Evolutionary conservation across 2,113 vertebrate species (phyloP).

Genomic region (Ceyx melanurus): DNA sequence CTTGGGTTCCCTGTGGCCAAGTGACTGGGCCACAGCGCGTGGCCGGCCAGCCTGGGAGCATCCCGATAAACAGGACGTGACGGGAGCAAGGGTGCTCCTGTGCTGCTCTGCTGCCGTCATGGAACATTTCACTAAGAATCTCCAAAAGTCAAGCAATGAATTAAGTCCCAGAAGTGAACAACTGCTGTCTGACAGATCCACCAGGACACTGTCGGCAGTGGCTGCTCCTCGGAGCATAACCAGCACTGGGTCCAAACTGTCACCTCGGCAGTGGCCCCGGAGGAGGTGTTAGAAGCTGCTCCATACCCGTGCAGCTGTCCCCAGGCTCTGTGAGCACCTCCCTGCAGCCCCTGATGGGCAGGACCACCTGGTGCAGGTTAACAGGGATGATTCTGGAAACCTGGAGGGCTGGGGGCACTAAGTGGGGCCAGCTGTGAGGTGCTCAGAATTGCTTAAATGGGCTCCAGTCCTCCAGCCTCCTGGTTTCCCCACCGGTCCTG

Average conservation of each 20-base stretch:
- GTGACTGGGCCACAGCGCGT: fast-evolving
- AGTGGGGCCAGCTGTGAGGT: neutral
- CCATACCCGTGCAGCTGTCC: fast-evolving
- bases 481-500: fast-evolving
- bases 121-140: neutral
- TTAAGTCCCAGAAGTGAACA: neutral
- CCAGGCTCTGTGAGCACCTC: neutral
- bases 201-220: fast-evolving
- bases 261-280: neutral
- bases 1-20: fast-evolving
- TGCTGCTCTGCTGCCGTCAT: fast-evolving
- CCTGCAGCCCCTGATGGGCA: fast-evolving
- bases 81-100: neutral
- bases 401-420: fast-evolving
- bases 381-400: neutral
- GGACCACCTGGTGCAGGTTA: neutral
- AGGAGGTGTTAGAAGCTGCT: neutral
- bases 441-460: fast-evolving
- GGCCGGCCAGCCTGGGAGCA: neutral
- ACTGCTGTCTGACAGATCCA: neutral
- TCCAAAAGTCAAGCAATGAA: neutral
- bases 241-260: fast-evolving
- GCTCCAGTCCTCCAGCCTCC: fast-evolving
- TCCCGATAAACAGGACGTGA: neutral
- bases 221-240: neutral